A percentile compares a stretch with the other conserved stretches of the same genome.
phyloP scores from a whole-genome alignment of 2,888 invertebrate genomes.

The Pyralis farinalis region DNA sequence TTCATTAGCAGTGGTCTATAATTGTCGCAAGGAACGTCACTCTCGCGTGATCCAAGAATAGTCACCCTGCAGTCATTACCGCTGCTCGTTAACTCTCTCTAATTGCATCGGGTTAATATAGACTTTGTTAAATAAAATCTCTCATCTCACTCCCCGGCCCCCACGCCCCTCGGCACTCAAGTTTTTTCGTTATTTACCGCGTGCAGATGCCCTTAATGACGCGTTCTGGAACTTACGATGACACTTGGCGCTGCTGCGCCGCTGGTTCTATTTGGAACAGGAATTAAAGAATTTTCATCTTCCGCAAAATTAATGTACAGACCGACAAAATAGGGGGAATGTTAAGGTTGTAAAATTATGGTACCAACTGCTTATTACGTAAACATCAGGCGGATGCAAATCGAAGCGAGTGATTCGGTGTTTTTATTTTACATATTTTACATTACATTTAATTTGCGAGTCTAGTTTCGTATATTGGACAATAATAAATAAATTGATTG shows the following conservation, averaged over 20 bases:
- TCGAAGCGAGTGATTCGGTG: not conserved
- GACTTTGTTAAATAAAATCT: slow-evolving; percentile 82
- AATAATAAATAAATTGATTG: too few relatives aligned
- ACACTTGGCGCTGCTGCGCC: slow-evolving; percentile 70
- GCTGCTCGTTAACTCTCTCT: slow-evolving; percentile 77
- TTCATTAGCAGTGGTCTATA: slow-evolving; percentile 3
- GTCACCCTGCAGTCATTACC: slow-evolving; percentile 67
- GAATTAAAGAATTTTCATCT: slow-evolving; percentile 75
- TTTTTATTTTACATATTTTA: too few relatives aligned
- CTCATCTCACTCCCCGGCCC: slow-evolving; percentile 56
- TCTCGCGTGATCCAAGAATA: slow-evolving; percentile 45
- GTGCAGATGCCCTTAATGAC: slow-evolving; percentile 80
- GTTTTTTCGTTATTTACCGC: slow-evolving; percentile 75
- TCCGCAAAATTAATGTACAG: slow-evolving; percentile 53
- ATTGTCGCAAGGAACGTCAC: slow-evolving; percentile 1
- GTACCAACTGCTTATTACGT: not conserved
- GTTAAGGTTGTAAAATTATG: slow-evolving; percentile 11
- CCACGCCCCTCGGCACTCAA: slow-evolving; percentile 20
- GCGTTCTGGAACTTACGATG: slow-evolving; percentile 79
- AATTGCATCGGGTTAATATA: slow-evolving; percentile 81
- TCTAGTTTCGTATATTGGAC: too few relatives aligned
- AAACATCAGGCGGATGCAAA: not conserved
- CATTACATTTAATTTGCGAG: too few relatives aligned
- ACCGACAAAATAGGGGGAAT: slow-evolving; percentile 12
- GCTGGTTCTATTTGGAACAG: slow-evolving; percentile 66